A percentile compares a stretch with the other conserved stretches of the same genome.
These are phyloP conservation scores for Argentina silus DNA, from an alignment of 2,797 vertebrate genomes.

Conservation along the genomic window DNA sequence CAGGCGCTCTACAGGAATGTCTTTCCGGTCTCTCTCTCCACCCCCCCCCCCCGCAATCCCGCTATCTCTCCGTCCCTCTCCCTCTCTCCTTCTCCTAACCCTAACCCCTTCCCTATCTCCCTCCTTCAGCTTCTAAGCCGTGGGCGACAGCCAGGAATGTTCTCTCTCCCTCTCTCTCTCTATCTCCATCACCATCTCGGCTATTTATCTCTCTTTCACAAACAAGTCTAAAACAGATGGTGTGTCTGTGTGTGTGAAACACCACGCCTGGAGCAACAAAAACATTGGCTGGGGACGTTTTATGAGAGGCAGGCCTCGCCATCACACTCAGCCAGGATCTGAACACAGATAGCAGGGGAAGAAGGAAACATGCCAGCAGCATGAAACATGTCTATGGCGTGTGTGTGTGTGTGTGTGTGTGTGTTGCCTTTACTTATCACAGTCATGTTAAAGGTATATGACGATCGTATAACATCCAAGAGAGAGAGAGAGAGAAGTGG, in stretches of 20 bases:
- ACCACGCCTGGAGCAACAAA: background rate
- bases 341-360: no score
- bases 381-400: no score
- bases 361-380: no score
- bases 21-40: slow-evolving; percentile 46
- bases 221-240: slow-evolving; percentile 76
- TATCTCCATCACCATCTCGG: slow-evolving; percentile 34
- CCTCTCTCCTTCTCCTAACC: slow-evolving; percentile 18
- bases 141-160: slow-evolving; percentile 47
- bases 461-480: no score
- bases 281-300: slow-evolving; percentile 18
- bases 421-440: no score
- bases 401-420: background rate
- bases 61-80: slow-evolving; percentile 39
- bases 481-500: slow-evolving; percentile 47
- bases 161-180: slow-evolving; percentile 32
- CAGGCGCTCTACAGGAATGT: slow-evolving; percentile 53
- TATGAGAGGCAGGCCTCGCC: no score
- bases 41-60: slow-evolving; percentile 45
- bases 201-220: slow-evolving; percentile 67
- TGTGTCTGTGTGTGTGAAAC: background rate
- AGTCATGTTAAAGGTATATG: no score
- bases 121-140: background rate
- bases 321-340: no score
- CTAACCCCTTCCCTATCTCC: background rate